Conservation (phyloP, 1,140 invertebrate species). For the Scaptomyza montana region DNA sequence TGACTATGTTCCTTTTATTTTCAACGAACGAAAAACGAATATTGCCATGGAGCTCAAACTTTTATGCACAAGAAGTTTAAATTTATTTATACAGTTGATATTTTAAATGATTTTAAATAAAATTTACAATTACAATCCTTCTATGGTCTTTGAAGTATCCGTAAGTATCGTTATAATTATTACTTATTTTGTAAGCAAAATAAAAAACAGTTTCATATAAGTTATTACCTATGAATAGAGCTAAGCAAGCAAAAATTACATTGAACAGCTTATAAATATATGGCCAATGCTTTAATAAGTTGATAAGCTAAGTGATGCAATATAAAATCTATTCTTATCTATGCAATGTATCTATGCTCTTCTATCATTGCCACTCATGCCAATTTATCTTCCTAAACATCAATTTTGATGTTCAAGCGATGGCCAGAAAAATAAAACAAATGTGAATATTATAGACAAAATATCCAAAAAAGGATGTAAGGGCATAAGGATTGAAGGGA, state of each 20-base stretch:
- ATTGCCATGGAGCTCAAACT: neutral
- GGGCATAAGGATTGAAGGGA: neutral
- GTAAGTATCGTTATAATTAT: too few species aligned
- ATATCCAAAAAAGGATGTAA: conserved; percentile 45
- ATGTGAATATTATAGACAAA: conserved; percentile 19
- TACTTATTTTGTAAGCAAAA: too few species aligned
- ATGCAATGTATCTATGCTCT: neutral
- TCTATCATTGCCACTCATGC: neutral
- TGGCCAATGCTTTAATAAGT: neutral
- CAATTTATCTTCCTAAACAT: conserved; percentile 1
- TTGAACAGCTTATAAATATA: too few species aligned
- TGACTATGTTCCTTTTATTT: conserved; percentile 6
- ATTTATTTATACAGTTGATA: neutral
- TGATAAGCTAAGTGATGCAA: neutral
- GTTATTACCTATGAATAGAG: too few species aligned
- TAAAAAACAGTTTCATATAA: too few species aligned
- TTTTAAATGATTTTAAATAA: too few species aligned
- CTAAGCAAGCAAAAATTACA: too few species aligned
- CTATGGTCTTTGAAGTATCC: too few species aligned
- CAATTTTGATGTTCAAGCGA: neutral
- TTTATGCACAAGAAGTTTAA: neutral
- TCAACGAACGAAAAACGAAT: too few species aligned
- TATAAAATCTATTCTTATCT: neutral
- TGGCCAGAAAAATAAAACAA: neutral
- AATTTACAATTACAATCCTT: too few species aligned